phyloP scores from a whole-genome alignment of 2,888 invertebrate genomes.

The Cheilosia grossa region DNA sequence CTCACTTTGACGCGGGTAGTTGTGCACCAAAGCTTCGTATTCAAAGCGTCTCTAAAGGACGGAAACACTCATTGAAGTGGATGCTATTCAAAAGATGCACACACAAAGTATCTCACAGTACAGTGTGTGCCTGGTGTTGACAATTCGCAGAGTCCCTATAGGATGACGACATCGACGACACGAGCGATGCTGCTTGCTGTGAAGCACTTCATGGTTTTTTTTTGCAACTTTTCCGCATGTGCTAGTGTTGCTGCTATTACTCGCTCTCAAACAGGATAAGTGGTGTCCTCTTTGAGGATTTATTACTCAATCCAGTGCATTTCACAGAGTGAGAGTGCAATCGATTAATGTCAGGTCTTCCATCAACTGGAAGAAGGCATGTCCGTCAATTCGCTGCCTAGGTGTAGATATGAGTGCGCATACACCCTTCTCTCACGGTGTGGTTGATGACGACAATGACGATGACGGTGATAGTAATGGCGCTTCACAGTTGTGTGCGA shows the following conservation, averaged over 20 bases:
- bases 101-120: conserved; percentile 38
- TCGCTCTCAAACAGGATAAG: conserved; percentile 54
- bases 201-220: conserved; percentile 14
- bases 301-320: conserved; percentile 68
- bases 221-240: background rate
- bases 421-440: conserved; percentile 10
- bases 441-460: conserved; percentile 26
- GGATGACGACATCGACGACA: conserved; percentile 1
- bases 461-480: conserved; percentile 22
- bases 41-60: conserved; percentile 50
- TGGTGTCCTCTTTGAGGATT: conserved; percentile 69
- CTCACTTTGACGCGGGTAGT: conserved; percentile 46
- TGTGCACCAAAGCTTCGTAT: conserved; percentile 31
- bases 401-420: background rate
- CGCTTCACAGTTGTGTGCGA: conserved; percentile 14
- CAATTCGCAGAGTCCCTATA: conserved; percentile 12
- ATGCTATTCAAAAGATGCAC: conserved; percentile 61
- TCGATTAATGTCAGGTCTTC: conserved; percentile 70
- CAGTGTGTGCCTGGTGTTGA: conserved; percentile 20
- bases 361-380: conserved; percentile 57
- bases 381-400: conserved; percentile 55
- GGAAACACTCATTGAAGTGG: conserved; percentile 63
- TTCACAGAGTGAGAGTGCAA: conserved; percentile 60
- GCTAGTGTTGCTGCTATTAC: conserved; percentile 30
- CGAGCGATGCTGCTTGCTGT: conserved; percentile 20